Evolutionary conservation across 1,140 invertebrate species (phyloP), one percentile per base, ranked within the genome.

Genomic region (Cephus cinctus): DNA sequence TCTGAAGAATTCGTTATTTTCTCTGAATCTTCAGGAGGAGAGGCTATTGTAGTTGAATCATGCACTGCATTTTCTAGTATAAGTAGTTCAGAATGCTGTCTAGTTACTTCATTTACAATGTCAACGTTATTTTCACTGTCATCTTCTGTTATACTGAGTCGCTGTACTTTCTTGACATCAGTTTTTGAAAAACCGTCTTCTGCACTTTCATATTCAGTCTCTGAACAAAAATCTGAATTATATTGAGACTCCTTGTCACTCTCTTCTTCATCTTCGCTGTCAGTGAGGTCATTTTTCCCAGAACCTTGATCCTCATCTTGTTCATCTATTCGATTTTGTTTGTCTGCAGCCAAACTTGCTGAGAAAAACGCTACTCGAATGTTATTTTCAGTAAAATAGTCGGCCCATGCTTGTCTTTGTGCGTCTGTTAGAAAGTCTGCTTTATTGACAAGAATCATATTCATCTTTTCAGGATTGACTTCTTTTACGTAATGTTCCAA

Each of bases 401-500:
- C 77, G 0, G 88, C 85, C 97, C 97, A 99, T 19, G 71, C 71
- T 60, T 87, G 68, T 49, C 96, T 80, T 66, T 98, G 95, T 56
- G 83, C 69, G 34, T 83, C 76, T 1, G 86, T 94, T 2, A 98
- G 79, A 59, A 94, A 88, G 73, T 99, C 98, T n/a, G 96, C 88
- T 73, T 99, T 99, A 72, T 99, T 99, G 4, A 99, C 73, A 9
- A 99, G 76, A 16, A 99, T 78, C 50, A 98, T 73, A 72, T 89
- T 94, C 12, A 81, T 71, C 72, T 98, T 94, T 46, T 82, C 72
- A 35, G 78, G 55, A 67, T 88, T 79, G 8, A 95, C 80, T 81
- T 98, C 94, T 57, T 86, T 84, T 0, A 97, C 93, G 79, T 99
- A 99, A 8, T 76, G 79, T 62, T 97, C 95, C n/a, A 99, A 77